Percentiles rank a stretch among this genome's conserved stretches.
phyloP scores from a whole-genome alignment of 2,797 vertebrate genomes.

The Lithobates sylvaticus region DNA sequence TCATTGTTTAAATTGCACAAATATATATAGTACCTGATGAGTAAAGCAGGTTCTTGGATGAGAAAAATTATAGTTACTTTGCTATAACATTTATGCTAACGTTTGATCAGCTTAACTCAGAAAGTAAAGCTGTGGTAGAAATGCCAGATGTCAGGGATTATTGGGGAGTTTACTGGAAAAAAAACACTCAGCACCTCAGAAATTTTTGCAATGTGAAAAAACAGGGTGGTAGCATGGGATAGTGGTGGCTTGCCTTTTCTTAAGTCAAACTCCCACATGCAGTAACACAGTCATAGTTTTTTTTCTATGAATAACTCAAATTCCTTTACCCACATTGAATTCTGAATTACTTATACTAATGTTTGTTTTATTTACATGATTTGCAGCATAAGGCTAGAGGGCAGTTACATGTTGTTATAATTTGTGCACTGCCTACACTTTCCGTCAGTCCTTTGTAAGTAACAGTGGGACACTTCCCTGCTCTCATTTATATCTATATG shows the following conservation, averaged over 20 bases:
- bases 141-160: neutral
- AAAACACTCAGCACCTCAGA: neutral
- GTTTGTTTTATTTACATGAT: neutral
- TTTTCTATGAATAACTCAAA: neutral
- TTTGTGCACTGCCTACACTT: neutral
- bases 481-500: neutral
- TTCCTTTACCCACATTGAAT: neutral
- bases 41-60: neutral
- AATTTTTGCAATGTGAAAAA: neutral
- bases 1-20: too few relatives aligned
- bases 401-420: neutral
- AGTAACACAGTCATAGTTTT: neutral
- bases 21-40: too few relatives aligned
- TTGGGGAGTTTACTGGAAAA: conserved; percentile 3
- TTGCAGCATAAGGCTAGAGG: neutral
- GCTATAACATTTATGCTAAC: neutral
- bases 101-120: neutral
- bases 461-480: neutral
- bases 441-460: neutral
- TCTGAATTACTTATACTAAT: neutral
- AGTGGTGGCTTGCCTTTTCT: neutral
- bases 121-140: neutral
- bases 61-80: neutral
- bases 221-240: neutral
- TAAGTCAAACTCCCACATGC: neutral